Evolutionary conservation across 1,140 invertebrate species (phyloP), one percentile per base, ranked within the genome.

Genomic region (Saxidomus purpurata): DNA sequence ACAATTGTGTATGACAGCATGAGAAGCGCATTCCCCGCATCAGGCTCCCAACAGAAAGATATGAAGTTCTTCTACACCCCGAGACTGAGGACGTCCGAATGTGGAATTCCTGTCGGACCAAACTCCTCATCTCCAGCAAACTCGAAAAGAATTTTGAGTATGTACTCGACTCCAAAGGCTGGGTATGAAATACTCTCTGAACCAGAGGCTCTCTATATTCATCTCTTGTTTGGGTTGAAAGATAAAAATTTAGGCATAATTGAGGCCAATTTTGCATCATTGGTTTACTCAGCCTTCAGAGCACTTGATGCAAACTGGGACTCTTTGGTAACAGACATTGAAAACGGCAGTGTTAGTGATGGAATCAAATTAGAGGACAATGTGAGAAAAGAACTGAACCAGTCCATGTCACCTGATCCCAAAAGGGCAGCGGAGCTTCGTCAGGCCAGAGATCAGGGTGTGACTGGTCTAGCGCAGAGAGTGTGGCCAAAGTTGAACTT

Each of bases 251-350:
- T 96, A 15, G 95, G 95, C 17, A 93, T 93, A 89, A 89, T 96
- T 15, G 95, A 96, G 77, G 95, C 94, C 0, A 95, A 95, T 81
- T 96, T 96, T 91, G 91, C 94, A 19, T 95, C 95, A 34, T 89
- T 95, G 22, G 87, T 96, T 0, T 94, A 94, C 89, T 91, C 93
- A 38, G 92, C 94, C 22, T 94, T 95, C 69, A 76, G 82, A 36
- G 88, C 92, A 6, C 69, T 96, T 17, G 94, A 95, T 77, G 36
- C 61, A 13, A 81, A 94, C 34, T 93, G 94, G 92, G 47, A 90
- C 36, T 80, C 90, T 17, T 71, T 96, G n/a, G 81, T 93, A 0
- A 79, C 89, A 0, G 95, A 96, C 82, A 94, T 96, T 80, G 92
- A 93, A 74, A 89, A 87, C 19, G 95, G 95, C 15, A 77, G 63